These are phyloP conservation scores for Lasioglossum albipes DNA, from an alignment of 1,140 invertebrate species.

Conservation along the genomic window DNA sequence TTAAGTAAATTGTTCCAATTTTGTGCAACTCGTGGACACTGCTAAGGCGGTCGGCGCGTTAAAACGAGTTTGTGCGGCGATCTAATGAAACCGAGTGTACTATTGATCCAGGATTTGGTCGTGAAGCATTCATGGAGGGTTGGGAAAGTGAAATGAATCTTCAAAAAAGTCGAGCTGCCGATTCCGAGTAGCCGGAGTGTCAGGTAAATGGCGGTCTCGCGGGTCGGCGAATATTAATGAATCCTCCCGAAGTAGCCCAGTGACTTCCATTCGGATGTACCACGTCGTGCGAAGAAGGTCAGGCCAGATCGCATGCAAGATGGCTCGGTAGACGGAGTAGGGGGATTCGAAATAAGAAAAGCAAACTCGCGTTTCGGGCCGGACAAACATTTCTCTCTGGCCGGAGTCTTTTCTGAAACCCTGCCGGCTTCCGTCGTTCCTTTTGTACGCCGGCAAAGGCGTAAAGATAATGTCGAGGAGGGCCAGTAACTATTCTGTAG, in stretches of 20 bases:
- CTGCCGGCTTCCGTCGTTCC: slow-evolving; percentile 26
- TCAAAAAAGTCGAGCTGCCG: no score
- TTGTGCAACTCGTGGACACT: no score
- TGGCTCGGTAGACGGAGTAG: background rate
- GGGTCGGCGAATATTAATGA: background rate
- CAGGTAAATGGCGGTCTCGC: no score
- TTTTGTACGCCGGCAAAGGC: slow-evolving; percentile 56
- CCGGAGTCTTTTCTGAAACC: background rate
- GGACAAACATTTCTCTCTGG: slow-evolving; percentile 38
- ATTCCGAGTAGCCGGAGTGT: no score
- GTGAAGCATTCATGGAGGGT: no score
- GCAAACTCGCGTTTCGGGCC: slow-evolving; percentile 31
- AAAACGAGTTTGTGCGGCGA: no score
- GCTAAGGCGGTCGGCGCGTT: no score
- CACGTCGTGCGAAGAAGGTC: slow-evolving; percentile 17
- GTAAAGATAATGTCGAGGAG: slow-evolving; percentile 59
- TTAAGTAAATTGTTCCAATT: no score
- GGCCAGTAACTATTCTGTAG: slow-evolving; percentile 55
- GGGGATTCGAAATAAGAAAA: slow-evolving; percentile 27
- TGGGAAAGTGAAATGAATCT: no score
- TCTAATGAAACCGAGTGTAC: no score
- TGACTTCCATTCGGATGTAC: background rate
- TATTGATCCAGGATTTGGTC: no score
- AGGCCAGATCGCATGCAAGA: slow-evolving; percentile 4
- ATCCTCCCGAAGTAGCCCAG: background rate